Conservation (phyloP, 2,888 invertebrate genomes). For the Syrista parreyssii region DNA sequence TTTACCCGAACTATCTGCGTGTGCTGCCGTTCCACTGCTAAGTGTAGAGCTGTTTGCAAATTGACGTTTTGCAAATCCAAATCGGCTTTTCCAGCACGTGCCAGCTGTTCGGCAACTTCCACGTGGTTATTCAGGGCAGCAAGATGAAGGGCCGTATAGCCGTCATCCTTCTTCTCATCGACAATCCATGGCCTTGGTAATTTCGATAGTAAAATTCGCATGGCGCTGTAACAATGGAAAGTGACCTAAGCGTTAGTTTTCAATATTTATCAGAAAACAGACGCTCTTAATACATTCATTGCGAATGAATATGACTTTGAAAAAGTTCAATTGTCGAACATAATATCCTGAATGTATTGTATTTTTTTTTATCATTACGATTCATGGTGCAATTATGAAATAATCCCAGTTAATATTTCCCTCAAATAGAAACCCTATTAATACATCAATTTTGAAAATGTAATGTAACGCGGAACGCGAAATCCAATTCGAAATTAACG, state of each 20-base stretch:
- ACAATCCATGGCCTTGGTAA: constrained; percentile 96
- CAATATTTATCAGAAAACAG: constrained; percentile 4
- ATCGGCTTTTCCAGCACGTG: constrained; percentile 89
- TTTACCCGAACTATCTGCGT: constrained; percentile 93
- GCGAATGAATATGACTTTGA: constrained; percentile 7
- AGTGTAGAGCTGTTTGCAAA: constrained; percentile 90
- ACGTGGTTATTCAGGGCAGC: constrained; percentile 97
- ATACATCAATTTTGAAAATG: too few relatives aligned
- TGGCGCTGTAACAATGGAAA: constrained; percentile 78
- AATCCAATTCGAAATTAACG: too few relatives aligned
- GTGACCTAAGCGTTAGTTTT: constrained; percentile 13
- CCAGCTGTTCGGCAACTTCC: constrained; percentile 92
- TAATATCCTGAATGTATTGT: too few relatives aligned
- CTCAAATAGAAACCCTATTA: too few relatives aligned
- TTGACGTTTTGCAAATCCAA: constrained; percentile 97
- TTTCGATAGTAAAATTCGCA: constrained; percentile 94
- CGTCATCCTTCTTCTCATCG: constrained; percentile 98
- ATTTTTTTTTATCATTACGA: too few relatives aligned
- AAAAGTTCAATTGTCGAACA: too few relatives aligned
- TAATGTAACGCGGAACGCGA: too few relatives aligned
- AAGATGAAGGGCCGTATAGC: constrained; percentile 95
- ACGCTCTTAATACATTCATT: background rate
- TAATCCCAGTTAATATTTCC: background rate
- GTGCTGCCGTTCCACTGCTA: constrained; percentile 96
- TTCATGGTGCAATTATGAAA: too few relatives aligned